Evolutionary conservation across 1,140 invertebrate genomes (phyloP).

Genomic region (Trichomalopsis sarcophagae): DNA sequence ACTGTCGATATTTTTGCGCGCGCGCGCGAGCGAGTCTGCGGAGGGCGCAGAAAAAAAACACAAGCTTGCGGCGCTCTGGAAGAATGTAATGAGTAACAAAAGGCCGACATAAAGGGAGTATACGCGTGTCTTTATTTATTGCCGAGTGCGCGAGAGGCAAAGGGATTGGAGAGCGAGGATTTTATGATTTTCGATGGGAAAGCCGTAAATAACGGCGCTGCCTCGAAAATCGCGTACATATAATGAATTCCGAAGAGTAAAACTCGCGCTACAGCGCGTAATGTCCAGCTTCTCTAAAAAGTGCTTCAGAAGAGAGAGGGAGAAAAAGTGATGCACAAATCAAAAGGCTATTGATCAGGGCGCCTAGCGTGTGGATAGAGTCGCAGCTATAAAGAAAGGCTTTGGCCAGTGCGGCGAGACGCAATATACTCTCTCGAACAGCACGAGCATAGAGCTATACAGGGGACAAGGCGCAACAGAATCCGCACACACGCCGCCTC

Average conservation of each 20-base stretch:
- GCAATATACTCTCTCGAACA: background rate
- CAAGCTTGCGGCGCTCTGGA: background rate
- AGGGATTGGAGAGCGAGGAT: background rate
- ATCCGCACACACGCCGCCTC: background rate
- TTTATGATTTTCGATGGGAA: constrained; percentile 35
- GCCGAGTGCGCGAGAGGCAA: background rate
- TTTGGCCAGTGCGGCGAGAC: too few species aligned
- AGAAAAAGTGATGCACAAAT: too few species aligned
- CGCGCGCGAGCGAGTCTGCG: background rate
- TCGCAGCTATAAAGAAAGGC: too few species aligned
- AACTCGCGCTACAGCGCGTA: too few species aligned
- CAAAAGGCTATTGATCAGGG: too few species aligned
- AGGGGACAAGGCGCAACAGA: background rate
- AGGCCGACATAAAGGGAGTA: constrained; percentile 19
- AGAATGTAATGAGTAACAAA: constrained; percentile 51
- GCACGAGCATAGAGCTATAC: background rate
- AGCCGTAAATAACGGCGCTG: background rate
- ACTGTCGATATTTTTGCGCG: constrained; percentile 61
- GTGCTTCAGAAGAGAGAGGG: too few species aligned
- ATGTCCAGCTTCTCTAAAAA: too few species aligned
- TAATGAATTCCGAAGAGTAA: background rate
- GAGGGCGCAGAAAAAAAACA: background rate
- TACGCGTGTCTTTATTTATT: constrained; percentile 43
- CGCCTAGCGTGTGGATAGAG: too few species aligned
- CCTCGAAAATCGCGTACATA: background rate